Evolutionary conservation across 1,140 invertebrate species (phyloP).

Genomic region (Ctenoplectra terminalis): DNA sequence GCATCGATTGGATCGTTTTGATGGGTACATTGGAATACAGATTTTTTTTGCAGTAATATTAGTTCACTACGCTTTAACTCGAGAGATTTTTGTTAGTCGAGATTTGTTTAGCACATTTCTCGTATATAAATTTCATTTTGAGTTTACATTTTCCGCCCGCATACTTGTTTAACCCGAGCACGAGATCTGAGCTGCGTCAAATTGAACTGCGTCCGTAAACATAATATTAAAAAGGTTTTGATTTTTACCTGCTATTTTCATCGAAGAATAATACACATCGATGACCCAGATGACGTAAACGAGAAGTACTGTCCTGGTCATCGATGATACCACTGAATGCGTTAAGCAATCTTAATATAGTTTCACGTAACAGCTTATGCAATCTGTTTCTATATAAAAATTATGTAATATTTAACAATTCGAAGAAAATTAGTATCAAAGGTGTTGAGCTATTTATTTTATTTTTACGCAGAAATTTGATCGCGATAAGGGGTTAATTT

Average conservation of each 20-base stretch:
- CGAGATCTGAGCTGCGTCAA: no score
- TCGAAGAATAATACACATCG: background rate
- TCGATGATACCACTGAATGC: background rate
- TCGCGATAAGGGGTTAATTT: background rate
- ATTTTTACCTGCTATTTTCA: background rate
- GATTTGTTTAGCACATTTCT: no score
- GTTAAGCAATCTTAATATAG: constrained; percentile 7
- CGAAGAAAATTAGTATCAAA: no score
- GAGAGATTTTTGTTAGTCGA: no score
- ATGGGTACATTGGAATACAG: no score
- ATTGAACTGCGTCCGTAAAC: no score
- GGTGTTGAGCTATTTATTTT: background rate
- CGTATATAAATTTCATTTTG: no score
- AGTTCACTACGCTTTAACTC: background rate
- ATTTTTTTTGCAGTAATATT: no score
- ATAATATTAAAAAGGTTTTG: background rate
- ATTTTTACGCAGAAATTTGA: background rate
- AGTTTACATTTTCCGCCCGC: no score
- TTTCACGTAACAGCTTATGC: background rate
- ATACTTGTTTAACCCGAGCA: no score
- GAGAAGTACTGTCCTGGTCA: background rate
- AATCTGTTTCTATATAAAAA: background rate
- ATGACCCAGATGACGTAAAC: constrained; percentile 1
- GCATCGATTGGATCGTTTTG: no score
- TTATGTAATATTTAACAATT: background rate